Percentiles rank a stretch among this genome's conserved stretches.
These are phyloP conservation scores for Phoronis australis DNA, from an alignment of 2,888 invertebrate genomes.

Conservation along the genomic window DNA sequence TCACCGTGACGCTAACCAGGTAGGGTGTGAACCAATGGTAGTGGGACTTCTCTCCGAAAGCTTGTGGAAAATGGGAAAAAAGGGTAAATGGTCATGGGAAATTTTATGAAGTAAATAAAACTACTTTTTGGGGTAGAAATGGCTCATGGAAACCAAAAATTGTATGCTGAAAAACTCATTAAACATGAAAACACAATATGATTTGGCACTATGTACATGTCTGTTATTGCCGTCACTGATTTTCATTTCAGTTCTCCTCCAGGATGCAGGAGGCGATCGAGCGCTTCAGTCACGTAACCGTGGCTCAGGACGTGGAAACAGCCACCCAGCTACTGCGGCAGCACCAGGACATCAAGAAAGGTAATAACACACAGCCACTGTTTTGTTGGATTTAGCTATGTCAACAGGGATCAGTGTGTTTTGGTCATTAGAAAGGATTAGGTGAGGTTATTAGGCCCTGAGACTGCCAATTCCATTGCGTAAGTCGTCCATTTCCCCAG, in stretches of 20 bases:
- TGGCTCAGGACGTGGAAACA: conserved; percentile 68
- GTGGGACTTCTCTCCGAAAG: too few species aligned
- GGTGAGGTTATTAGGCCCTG: neutral
- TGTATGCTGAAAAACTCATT: too few species aligned
- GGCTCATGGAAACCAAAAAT: too few species aligned
- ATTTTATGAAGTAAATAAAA: too few species aligned
- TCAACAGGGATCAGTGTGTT: neutral
- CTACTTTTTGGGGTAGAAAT: too few species aligned
- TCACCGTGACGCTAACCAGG: conserved; percentile 59
- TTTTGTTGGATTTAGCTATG: neutral
- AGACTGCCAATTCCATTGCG: too few species aligned
- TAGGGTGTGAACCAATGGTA: conserved; percentile 40
- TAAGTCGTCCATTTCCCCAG: too few species aligned
- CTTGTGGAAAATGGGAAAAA: too few species aligned
- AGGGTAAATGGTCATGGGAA: too few species aligned
- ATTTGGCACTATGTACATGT: too few species aligned
- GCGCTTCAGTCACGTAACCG: conserved; percentile 63
- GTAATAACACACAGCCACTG: conserved; percentile 20
- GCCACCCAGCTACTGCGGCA: conserved; percentile 66
- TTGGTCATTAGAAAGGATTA: neutral
- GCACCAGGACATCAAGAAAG: conserved; percentile 63
- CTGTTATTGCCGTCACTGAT: too few species aligned
- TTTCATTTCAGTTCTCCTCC: conserved; percentile 61
- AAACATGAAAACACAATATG: too few species aligned
- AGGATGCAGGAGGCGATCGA: conserved; percentile 66